A percentile compares a stretch with the other conserved stretches of the same genome.
These are phyloP conservation scores for Lithobius niger DNA, from an alignment of 1,140 invertebrate species.

Conservation along the genomic window DNA sequence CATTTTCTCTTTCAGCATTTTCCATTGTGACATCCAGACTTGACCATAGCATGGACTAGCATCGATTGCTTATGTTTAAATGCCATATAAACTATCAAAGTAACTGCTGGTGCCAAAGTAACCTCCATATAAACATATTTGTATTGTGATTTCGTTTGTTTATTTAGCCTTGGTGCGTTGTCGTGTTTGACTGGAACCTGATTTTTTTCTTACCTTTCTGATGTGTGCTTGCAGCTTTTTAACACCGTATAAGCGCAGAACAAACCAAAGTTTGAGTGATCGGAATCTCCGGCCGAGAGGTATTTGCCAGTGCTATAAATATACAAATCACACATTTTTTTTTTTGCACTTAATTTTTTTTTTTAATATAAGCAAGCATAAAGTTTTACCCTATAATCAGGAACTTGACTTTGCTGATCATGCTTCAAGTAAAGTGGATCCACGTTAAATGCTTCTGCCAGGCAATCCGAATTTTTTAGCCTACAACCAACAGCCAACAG, in stretches of 20 bases:
- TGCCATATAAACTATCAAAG: too few relatives aligned
- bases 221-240: slow-evolving; percentile 65
- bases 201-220: slow-evolving; percentile 39
- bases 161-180: too few relatives aligned
- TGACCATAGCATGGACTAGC: too few relatives aligned
- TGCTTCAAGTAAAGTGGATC: slow-evolving; percentile 39
- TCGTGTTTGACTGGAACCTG: too few relatives aligned
- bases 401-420: slow-evolving; percentile 33
- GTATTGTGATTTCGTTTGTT: too few relatives aligned
- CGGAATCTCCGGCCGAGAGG: slow-evolving; percentile 77
- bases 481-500: slow-evolving; percentile 40
- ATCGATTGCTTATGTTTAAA: too few relatives aligned
- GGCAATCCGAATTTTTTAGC: slow-evolving; percentile 35
- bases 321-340: slow-evolving; percentile 5
- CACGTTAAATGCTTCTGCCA: slow-evolving; percentile 41
- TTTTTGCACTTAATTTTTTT: slow-evolving; percentile 7
- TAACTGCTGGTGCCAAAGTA: too few relatives aligned
- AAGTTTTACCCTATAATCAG: slow-evolving; percentile 42
- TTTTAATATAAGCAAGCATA: slow-evolving; percentile 41
- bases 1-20: too few relatives aligned
- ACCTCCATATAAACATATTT: too few relatives aligned
- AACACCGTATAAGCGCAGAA: slow-evolving; percentile 66
- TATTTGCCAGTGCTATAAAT: slow-evolving; percentile 82
- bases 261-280: slow-evolving; percentile 89
- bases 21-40: too few relatives aligned